A percentile compares a stretch with the other conserved stretches of the same genome.
Evolutionary conservation across 2,797 vertebrate genomes (phyloP).

Genomic region (Emys orbicularis): DNA sequence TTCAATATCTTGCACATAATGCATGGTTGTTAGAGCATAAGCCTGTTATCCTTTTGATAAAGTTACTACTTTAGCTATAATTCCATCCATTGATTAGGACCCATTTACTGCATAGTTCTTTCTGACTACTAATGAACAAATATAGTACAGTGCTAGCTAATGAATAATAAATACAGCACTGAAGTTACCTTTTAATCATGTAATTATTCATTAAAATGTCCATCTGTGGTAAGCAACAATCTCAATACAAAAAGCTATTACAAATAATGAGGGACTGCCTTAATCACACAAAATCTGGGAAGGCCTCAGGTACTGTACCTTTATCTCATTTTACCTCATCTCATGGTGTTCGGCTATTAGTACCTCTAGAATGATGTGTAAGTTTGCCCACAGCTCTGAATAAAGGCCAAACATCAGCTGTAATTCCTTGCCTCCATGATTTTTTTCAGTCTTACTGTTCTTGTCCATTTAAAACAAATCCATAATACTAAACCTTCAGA

Average conservation of each 20-base stretch:
- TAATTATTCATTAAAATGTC: not conserved
- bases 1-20: not conserved
- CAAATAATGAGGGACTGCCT: not conserved
- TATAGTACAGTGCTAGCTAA: constrained; percentile 40
- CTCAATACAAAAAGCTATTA: not conserved
- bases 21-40: not conserved
- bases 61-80: not conserved
- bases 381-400: not conserved
- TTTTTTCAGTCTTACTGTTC: not conserved
- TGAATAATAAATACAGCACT: not conserved
- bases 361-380: not conserved
- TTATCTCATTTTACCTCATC: not conserved
- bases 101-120: not conserved
- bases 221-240: not conserved
- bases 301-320: not conserved
- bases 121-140: not conserved
- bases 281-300: not conserved
- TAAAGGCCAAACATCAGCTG: not conserved
- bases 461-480: not conserved
- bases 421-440: not conserved
- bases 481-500: not conserved
- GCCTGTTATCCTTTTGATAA: not conserved
- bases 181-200: constrained; percentile 4
- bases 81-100: constrained; percentile 15
- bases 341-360: not conserved